Evolutionary conservation across 2,888 invertebrate genomes (phyloP).

Genomic region (Apamea sordens): DNA sequence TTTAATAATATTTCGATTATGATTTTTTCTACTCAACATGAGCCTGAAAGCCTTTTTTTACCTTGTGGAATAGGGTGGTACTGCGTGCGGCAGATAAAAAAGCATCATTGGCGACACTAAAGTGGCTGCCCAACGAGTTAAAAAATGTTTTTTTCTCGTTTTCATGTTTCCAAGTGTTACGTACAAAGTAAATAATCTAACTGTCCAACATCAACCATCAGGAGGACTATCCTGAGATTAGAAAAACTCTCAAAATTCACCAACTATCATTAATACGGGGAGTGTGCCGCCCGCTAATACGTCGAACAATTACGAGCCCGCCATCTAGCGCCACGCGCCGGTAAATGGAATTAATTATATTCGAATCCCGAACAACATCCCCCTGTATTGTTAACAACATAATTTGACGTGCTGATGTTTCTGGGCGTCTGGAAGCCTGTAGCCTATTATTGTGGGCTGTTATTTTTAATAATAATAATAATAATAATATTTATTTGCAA

Average conservation of each 20-base stretch:
- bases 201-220: background rate
- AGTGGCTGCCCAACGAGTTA: background rate
- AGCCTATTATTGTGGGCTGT: constrained; percentile 41
- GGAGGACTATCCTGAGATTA: background rate
- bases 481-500: too few species aligned
- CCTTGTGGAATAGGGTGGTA: background rate
- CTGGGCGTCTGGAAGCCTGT: constrained; percentile 72
- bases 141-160: background rate
- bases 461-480: constrained; percentile 53
- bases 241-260: constrained; percentile 7
- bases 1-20: background rate
- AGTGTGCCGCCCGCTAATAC: constrained; percentile 67
- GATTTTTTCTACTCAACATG: background rate
- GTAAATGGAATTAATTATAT: constrained; percentile 82
- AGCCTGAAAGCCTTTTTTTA: background rate
- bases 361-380: constrained; percentile 69
- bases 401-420: constrained; percentile 74
- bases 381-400: constrained; percentile 72
- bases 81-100: background rate
- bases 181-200: background rate
- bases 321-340: constrained; percentile 78
- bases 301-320: constrained; percentile 64
- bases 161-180: background rate
- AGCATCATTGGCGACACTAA: background rate
- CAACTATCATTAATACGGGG: constrained; percentile 46